A percentile compares a stretch with the other conserved stretches of the same genome.
Conservation (phyloP, 2,113 vertebrate genomes). For the Asarcornis scutulata region DNA sequence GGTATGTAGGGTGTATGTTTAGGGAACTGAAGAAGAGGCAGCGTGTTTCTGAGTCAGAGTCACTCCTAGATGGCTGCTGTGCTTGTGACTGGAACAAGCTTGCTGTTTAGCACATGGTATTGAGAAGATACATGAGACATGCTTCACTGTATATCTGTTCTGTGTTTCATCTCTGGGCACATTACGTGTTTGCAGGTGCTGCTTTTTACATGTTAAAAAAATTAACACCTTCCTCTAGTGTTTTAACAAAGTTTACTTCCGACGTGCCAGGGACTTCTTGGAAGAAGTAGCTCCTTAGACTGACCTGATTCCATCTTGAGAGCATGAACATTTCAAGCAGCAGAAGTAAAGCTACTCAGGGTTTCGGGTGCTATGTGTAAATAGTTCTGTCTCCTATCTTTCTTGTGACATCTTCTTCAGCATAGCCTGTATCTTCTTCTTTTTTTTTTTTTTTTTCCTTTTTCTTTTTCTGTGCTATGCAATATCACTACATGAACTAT, state of each 20-base stretch:
- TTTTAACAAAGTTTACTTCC: slow-evolving; percentile 11
- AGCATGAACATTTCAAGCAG: neutral
- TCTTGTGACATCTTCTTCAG: neutral
- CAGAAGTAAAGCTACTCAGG: slow-evolving; percentile 10
- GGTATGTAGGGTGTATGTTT: neutral
- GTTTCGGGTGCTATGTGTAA: neutral
- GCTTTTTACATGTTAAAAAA: slow-evolving; percentile 9
- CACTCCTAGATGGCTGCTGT: neutral
- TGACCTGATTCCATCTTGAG: slow-evolving; percentile 3
- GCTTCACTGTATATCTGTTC: slow-evolving; percentile 32
- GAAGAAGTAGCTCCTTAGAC: neutral
- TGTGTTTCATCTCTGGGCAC: slow-evolving; percentile 31
- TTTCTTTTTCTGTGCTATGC: neutral
- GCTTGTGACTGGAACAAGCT: slow-evolving; percentile 40
- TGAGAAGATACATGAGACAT: slow-evolving; percentile 43
- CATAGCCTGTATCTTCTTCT: neutral
- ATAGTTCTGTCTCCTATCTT: slow-evolving; percentile 25
- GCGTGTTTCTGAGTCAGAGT: neutral
- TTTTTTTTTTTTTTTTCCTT: neutral
- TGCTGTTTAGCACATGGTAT: slow-evolving; percentile 16
- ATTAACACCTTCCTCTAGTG: neutral
- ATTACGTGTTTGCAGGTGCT: neutral
- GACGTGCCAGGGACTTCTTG: neutral
- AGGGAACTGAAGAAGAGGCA: neutral
- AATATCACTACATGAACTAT: slow-evolving; percentile 14